These are phyloP conservation scores for Eira barbara DNA, from an alignment of 2,113 vertebrate species.

Conservation along the genomic window DNA sequence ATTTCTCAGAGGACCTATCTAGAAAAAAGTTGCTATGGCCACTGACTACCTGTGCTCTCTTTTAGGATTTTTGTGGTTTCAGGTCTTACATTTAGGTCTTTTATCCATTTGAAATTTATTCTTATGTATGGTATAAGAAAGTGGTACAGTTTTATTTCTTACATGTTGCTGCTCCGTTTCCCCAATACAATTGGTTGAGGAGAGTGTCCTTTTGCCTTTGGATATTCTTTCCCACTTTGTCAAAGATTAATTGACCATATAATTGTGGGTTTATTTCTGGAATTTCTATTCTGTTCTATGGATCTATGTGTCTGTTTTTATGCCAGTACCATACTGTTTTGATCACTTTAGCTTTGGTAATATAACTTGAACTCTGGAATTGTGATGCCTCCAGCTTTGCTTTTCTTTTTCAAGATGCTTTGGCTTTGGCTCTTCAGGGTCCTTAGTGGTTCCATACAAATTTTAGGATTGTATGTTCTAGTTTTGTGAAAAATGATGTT, in stretches of 20 bases:
- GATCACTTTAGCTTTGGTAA: background rate
- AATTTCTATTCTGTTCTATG: background rate
- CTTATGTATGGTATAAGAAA: background rate
- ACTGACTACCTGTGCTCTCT: background rate
- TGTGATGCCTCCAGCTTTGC: background rate
- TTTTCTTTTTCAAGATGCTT: background rate
- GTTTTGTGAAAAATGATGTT: background rate
- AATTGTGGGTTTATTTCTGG: background rate
- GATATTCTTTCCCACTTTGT: background rate
- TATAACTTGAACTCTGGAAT: background rate
- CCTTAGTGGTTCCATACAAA: background rate
- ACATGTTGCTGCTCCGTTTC: background rate
- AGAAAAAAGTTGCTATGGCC: background rate
- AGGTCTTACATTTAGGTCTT: background rate
- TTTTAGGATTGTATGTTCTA: background rate
- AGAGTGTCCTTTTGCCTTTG: background rate
- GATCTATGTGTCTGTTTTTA: background rate
- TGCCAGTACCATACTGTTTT: background rate
- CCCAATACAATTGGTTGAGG: background rate
- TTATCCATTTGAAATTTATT: background rate
- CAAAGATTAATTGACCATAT: background rate
- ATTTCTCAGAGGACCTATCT: background rate
- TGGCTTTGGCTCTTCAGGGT: background rate
- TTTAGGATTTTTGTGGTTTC: background rate
- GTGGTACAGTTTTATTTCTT: background rate